Conservation (phyloP, 2,888 invertebrate species). For the Notodonta ziczac region DNA sequence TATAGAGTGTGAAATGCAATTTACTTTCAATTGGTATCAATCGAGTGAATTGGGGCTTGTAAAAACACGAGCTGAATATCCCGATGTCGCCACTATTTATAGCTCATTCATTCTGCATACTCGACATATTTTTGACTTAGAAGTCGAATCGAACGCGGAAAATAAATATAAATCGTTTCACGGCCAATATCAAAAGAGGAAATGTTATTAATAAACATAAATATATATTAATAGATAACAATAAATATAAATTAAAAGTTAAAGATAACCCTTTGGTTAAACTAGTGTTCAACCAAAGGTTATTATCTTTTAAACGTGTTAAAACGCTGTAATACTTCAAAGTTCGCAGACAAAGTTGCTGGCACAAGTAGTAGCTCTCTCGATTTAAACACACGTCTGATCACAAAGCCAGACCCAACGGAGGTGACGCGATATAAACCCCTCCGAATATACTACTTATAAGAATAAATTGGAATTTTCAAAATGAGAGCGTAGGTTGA, state of each 20-base stretch:
- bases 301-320: no score
- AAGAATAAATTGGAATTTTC: not conserved
- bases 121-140: conserved; percentile 8
- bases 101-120: not conserved
- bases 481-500: conserved; percentile 7
- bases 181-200: no score
- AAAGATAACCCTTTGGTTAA: no score
- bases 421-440: not conserved
- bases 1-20: conserved; percentile 80
- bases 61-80: conserved; percentile 32
- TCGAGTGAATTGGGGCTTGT: conserved; percentile 58
- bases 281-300: no score
- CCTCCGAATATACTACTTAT: not conserved
- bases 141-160: not conserved
- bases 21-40: conserved; percentile 75
- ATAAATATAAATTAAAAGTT: no score
- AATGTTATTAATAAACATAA: no score
- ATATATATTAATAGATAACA: no score
- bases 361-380: no score
- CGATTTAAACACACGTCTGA: not conserved
- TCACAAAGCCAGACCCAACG: not conserved
- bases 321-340: no score
- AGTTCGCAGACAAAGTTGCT: not conserved
- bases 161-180: not conserved
- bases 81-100: not conserved